phyloP scores from a whole-genome alignment of 2,888 invertebrate species.

The Pristionchus entomophagus region DNA sequence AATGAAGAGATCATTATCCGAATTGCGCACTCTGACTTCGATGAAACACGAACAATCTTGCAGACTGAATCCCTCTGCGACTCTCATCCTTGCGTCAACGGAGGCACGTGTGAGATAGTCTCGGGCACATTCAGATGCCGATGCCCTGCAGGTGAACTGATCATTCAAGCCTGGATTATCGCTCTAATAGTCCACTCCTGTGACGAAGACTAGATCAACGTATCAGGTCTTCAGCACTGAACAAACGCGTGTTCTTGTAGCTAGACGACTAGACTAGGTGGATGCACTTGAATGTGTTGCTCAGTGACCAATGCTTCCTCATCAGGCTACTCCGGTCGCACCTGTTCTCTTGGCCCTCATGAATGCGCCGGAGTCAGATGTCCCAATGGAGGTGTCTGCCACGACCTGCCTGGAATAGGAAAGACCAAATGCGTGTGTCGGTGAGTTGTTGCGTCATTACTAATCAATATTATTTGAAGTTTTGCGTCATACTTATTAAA shows the following conservation, averaged over 20 bases:
- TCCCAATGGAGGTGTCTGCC: slow-evolving; percentile 96
- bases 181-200: too few relatives aligned
- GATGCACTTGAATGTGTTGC: background rate
- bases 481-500: background rate
- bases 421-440: slow-evolving; percentile 93
- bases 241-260: too few relatives aligned
- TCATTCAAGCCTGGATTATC: too few relatives aligned
- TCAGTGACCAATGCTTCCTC: slow-evolving; percentile 39
- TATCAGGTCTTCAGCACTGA: too few relatives aligned
- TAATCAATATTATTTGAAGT: too few relatives aligned
- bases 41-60: too few relatives aligned
- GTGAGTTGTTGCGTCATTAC: slow-evolving; percentile 51
- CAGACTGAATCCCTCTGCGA: slow-evolving; percentile 85
- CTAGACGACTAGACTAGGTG: too few relatives aligned
- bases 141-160: slow-evolving; percentile 69
- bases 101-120: slow-evolving; percentile 94
- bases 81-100: slow-evolving; percentile 90
- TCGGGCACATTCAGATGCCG: slow-evolving; percentile 84
- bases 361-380: slow-evolving; percentile 93
- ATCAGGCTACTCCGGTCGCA: slow-evolving; percentile 86
- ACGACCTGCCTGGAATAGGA: slow-evolving; percentile 90
- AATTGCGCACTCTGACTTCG: too few relatives aligned
- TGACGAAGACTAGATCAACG: too few relatives aligned
- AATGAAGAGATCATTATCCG: too few relatives aligned
- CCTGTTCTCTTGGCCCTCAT: slow-evolving; percentile 92